Base-by-base conservation (phyloP, 1,140 invertebrate species). In the Druon quercuslanigerum region DNA sequence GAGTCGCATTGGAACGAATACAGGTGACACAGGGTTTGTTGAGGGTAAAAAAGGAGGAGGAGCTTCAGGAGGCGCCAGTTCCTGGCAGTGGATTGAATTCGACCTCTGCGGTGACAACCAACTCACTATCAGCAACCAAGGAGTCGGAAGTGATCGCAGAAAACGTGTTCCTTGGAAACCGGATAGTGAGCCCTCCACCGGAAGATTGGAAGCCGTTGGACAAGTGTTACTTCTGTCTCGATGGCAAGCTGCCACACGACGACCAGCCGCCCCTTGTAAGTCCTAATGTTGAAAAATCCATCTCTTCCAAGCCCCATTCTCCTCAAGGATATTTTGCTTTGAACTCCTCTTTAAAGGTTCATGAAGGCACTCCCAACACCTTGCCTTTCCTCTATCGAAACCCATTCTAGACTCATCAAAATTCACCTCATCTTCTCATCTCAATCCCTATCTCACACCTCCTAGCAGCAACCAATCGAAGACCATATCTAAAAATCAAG, bases 171-270 rank as follows among this genome's bases (percentile, higher is more conserved):
- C 75, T 89, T 75, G 83, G 78, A 80, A 85, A 84, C 76, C 85
- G 89, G 83, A 86, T 88, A 75, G 82, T 90, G 82, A 93, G 92
- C 83, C 89, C 92, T 82, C 89, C 89, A 83, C 94, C 94, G 20
- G 92, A 94, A 88, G 96, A 97, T 90, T 97, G 96, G 96, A 95
- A 94, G 90, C 96, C 96, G 82, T 92, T 95, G 85, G 95, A 96
- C 89, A 96, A 96, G 92, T 97, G 96, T 92, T 95, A 95, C 93
- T 97, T 97, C 91, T 97, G 96, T 92, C 94, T 95, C 88, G 95
- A 96, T 93, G 95, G 95, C 88, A 95, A 95, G 89, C 92, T 95
- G 91, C 92, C 90, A 77, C 91, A 92, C 90, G 92, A 92, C 88
- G 92, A 92, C 85, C 92, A 92, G 88, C 90, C 92, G 88, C 92